Percentiles rank a stretch among this genome's conserved stretches.
Evolutionary conservation across 2,113 vertebrate genomes (phyloP).

Genomic region (Empidonax traillii): DNA sequence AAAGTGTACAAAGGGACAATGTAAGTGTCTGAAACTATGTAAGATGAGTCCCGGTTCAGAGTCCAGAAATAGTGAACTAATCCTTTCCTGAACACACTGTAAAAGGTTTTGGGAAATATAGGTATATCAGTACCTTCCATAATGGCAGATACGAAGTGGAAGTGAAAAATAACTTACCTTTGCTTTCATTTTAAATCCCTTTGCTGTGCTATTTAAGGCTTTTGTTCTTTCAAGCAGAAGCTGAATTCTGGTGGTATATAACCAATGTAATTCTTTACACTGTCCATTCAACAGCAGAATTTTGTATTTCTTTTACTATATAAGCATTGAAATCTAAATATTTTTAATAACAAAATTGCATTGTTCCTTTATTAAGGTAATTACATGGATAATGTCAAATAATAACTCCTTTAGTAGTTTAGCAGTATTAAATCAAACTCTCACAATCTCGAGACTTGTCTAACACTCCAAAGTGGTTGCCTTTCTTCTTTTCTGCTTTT

Average conservation of each 20-base stretch:
- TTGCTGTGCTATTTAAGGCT: background rate
- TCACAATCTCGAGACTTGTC: background rate
- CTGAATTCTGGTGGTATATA: background rate
- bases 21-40: background rate
- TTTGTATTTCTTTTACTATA: background rate
- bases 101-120: background rate
- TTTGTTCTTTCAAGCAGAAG: background rate
- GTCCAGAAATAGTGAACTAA: background rate
- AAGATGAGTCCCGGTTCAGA: background rate
- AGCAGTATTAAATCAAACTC: background rate
- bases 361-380: background rate
- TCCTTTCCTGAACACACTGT: background rate
- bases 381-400: background rate
- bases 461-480: background rate
- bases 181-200: background rate
- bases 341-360: background rate
- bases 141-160: background rate
- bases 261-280: background rate
- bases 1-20: background rate
- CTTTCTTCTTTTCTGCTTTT: background rate
- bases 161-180: background rate
- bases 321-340: background rate
- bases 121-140: background rate
- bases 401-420: background rate
- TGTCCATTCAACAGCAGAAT: background rate